phyloP scores from a whole-genome alignment of 2,888 invertebrate genomes.

The Andrena fulva region DNA sequence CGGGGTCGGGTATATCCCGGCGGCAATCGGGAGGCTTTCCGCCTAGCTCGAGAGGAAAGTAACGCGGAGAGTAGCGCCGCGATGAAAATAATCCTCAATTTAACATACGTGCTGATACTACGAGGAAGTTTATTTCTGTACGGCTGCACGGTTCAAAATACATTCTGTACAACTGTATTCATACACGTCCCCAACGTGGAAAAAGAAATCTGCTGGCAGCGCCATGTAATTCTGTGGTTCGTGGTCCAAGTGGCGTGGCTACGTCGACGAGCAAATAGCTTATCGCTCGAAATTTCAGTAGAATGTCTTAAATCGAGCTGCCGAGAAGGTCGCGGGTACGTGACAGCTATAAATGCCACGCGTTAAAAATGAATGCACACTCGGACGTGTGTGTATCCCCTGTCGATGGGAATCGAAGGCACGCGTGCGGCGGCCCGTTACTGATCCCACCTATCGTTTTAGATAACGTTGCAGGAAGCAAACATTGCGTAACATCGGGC shows the following conservation, averaged over 20 bases:
- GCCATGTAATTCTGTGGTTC: neutral
- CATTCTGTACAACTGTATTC: neutral
- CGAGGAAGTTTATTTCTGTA: neutral
- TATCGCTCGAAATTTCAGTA: too few relatives aligned
- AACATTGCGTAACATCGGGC: slow-evolving; percentile 49
- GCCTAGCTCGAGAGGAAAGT: slow-evolving; percentile 16
- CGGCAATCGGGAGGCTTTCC: neutral
- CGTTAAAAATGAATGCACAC: too few relatives aligned
- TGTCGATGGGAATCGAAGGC: neutral
- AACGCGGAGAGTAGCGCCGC: neutral
- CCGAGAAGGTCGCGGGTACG: too few relatives aligned
- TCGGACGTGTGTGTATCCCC: neutral
- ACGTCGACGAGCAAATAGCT: too few relatives aligned
- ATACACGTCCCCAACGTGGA: neutral
- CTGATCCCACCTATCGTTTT: neutral
- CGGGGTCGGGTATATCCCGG: neutral
- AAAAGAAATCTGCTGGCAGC: neutral
- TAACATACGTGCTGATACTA: neutral
- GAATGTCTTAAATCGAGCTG: too few relatives aligned
- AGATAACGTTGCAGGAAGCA: slow-evolving; percentile 29
- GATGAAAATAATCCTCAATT: neutral
- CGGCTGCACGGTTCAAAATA: neutral
- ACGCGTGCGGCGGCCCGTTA: neutral
- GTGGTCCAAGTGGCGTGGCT: too few relatives aligned
- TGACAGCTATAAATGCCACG: too few relatives aligned